Base-by-base conservation (phyloP, 1,140 invertebrate genomes). In the Camponotus floridanus region DNA sequence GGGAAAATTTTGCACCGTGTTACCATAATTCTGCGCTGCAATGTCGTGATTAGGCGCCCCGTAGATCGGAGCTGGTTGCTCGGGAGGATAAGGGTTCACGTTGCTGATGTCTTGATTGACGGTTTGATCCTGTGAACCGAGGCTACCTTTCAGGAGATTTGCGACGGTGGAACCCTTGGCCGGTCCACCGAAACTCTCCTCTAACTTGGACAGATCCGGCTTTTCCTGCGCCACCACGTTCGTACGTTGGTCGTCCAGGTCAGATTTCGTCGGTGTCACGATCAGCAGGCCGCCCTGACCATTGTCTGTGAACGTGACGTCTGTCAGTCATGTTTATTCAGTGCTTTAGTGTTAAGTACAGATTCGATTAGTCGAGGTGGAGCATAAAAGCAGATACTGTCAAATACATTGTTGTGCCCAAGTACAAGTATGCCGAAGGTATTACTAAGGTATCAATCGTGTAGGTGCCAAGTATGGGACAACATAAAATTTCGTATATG, bases 231-330 rank as follows among this genome's bases (percentile, higher is more conserved):
- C 6, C 3, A 81, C 81, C 59, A 64, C 9, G 18, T 86, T 51
- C 26, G 7, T n/a, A n/a, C 39, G 39, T 39, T 88, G 76, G 18
- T 64, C 59, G 65, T 87, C 55, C 57, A 48, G 76, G 65, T 85
- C 80, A 65, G 88, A 73, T 76, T 88, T 88, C 62, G 68, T 86
- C 62, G 91, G 87, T 76, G 91, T 92, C 68, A 83, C 81, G 65
- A 93, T 90, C 87, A 93, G 86, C 5, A 92, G 83, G 33, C 92
- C 92, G 5, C 90, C 79, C 18, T 85, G 85, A 62, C 88, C 87
- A 76, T 90, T 80, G 83, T 93, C 94, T 95, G 92, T 91, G 94
- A 94, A 94, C 86, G 93, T 93, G 86, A 93, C 92, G 92, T 93
- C 92, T 88, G 92, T 93, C 91, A 93, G 92, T 92, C 89, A 45